Evolutionary conservation across 2,888 invertebrate genomes (phyloP).

Genomic region (Julus scanicus): DNA sequence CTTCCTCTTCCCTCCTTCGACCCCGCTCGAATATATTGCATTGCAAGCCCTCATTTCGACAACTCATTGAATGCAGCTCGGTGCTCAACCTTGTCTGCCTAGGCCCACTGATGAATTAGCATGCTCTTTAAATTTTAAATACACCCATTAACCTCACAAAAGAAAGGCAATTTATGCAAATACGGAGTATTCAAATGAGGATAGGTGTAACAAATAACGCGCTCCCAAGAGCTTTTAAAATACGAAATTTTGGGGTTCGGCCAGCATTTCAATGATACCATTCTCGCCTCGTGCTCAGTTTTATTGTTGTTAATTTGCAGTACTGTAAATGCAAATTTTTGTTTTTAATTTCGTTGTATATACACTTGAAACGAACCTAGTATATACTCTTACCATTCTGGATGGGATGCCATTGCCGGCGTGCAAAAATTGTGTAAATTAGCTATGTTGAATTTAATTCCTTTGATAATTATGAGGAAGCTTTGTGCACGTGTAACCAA

Average conservation of each 20-base stretch:
- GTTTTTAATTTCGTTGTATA: neutral
- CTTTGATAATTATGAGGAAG: slow-evolving; percentile 24
- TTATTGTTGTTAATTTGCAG: slow-evolving; percentile 34
- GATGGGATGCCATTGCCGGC: neutral
- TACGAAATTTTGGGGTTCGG: slow-evolving; percentile 34
- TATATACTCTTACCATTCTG: neutral
- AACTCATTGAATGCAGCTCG: slow-evolving; percentile 3
- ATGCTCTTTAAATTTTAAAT: slow-evolving; percentile 39
- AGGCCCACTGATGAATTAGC: slow-evolving; percentile 29
- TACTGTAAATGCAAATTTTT: slow-evolving; percentile 30
- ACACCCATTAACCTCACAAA: slow-evolving; percentile 40
- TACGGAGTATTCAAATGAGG: slow-evolving; percentile 19
- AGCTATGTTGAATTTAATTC: slow-evolving; percentile 6
- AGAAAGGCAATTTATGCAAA: slow-evolving; percentile 45
- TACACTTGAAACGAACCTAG: neutral
- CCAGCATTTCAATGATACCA: neutral
- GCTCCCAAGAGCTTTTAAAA: slow-evolving; percentile 12
- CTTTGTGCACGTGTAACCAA: neutral
- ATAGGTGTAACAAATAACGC: slow-evolving; percentile 40
- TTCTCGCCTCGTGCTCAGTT: neutral
- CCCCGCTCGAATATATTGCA: neutral
- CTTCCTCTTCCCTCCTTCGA: slow-evolving; percentile 36
- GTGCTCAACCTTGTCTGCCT: slow-evolving; percentile 17
- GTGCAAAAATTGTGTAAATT: neutral
- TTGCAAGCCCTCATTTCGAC: neutral